Percentiles rank a stretch among this genome's conserved stretches.
Evolutionary conservation across 2,797 vertebrate species (phyloP).

Genomic region (Intellagama lesueurii): DNA sequence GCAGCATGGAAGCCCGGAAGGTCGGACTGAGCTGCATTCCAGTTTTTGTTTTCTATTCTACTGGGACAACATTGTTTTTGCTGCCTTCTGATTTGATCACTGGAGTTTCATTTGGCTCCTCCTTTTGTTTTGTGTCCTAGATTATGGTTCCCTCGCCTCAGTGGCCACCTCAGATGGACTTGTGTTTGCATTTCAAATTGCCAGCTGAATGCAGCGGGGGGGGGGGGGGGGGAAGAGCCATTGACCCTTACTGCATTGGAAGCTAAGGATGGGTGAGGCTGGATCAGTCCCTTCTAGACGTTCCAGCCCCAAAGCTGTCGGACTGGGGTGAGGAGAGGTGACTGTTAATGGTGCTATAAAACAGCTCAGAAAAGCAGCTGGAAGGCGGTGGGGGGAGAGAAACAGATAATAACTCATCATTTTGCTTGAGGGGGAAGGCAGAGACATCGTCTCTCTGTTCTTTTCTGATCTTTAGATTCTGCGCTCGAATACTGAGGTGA

Average conservation of each 20-base stretch:
- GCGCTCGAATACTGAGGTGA: neutral
- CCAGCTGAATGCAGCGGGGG: neutral
- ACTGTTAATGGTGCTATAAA: conserved; percentile 1
- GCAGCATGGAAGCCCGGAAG: neutral
- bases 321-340: neutral
- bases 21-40: neutral
- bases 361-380: neutral
- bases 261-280: neutral
- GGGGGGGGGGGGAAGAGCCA: neutral
- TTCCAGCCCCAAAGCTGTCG: neutral
- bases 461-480: neutral
- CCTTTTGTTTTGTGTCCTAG: neutral
- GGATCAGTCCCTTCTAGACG: neutral
- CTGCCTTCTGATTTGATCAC: neutral
- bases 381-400: neutral
- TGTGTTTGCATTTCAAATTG: neutral
- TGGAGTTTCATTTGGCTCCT: neutral
- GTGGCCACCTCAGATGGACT: neutral
- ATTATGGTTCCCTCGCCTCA: too few species aligned
- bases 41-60: too few species aligned
- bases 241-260: neutral
- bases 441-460: neutral
- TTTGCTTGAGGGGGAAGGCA: neutral
- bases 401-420: neutral
- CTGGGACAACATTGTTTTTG: neutral